phyloP scores from a whole-genome alignment of 2,888 invertebrate genomes.

The Platynereis dumerilii region DNA sequence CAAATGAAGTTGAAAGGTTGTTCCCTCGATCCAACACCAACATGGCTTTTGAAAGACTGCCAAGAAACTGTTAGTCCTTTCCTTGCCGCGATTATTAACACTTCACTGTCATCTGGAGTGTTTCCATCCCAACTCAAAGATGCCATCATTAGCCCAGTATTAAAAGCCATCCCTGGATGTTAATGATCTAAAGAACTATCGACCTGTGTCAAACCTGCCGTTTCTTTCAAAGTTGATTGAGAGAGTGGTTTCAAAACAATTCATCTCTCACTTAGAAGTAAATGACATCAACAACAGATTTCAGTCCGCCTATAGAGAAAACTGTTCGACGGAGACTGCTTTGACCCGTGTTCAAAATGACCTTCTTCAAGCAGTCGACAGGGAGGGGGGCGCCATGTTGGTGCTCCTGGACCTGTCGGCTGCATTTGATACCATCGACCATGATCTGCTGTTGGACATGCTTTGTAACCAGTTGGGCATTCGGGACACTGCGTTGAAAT shows the following conservation, averaged over 20 bases:
- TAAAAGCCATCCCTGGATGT: slow-evolving; percentile 3
- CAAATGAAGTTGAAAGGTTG: slow-evolving; percentile 7
- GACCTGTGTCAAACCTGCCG: slow-evolving; percentile 11
- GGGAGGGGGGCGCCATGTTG: slow-evolving; percentile 5
- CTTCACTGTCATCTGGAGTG: not conserved
- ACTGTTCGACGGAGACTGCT: slow-evolving; percentile 14
- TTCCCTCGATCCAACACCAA: slow-evolving; percentile 12
- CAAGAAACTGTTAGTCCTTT: not conserved
- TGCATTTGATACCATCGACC: slow-evolving; percentile 21
- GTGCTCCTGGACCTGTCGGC: slow-evolving; percentile 15
- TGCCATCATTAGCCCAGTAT: slow-evolving; percentile 6
- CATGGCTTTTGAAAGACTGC: slow-evolving; percentile 10
- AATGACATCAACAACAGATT: not conserved
- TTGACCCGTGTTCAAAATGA: slow-evolving; percentile 5
- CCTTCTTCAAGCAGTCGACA: not conserved
- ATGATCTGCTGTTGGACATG: not conserved
- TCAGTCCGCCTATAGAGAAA: slow-evolving; percentile 8
- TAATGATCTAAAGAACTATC: slow-evolving; percentile 13
- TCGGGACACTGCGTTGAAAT: slow-evolving; percentile 1
- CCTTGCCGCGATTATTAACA: slow-evolving; percentile 8
- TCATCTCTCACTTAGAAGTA: not conserved
- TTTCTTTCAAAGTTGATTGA: slow-evolving; percentile 15
- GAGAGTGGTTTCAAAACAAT: slow-evolving; percentile 12
- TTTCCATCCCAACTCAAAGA: slow-evolving; percentile 9
- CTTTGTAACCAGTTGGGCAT: not conserved